Percentiles rank a stretch among this genome's conserved stretches.
phyloP scores from a whole-genome alignment of 2,888 invertebrate species.

The Candidula unifasciata region DNA sequence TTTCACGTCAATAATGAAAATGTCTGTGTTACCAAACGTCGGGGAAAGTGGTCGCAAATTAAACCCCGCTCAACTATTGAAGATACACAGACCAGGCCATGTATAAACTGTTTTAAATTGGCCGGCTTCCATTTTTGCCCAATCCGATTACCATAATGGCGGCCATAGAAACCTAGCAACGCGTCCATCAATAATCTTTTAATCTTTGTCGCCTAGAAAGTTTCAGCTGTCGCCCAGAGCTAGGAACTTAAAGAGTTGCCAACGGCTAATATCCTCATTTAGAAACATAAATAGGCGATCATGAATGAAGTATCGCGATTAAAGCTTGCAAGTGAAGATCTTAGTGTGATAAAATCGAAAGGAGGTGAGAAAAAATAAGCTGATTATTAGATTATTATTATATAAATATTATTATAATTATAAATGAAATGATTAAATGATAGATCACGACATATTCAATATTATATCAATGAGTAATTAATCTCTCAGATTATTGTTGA shows the following conservation, averaged over 20 bases:
- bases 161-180: slow-evolving; percentile 45
- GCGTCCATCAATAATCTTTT: slow-evolving; percentile 40
- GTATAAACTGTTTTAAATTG: neutral
- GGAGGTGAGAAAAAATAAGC: slow-evolving; percentile 27
- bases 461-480: too few relatives aligned
- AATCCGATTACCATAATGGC: slow-evolving; percentile 27
- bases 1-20: too few relatives aligned
- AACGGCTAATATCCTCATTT: neutral
- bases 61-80: too few relatives aligned
- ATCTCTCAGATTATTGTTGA: too few relatives aligned
- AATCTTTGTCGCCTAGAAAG: slow-evolving; percentile 28
- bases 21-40: too few relatives aligned
- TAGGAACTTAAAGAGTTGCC: neutral
- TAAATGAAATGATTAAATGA: too few relatives aligned
- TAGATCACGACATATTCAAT: too few relatives aligned
- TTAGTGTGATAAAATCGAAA: slow-evolving; percentile 38
- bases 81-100: too few relatives aligned
- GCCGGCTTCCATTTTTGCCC: neutral
- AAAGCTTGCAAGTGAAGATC: neutral
- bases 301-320: neutral
- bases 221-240: neutral
- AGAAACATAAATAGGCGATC: neutral
- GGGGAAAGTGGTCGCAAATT: too few relatives aligned
- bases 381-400: too few relatives aligned
- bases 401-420: too few relatives aligned